These are phyloP conservation scores for Tetrax tetrax DNA, from an alignment of 2,113 vertebrate genomes.

Conservation along the genomic window DNA sequence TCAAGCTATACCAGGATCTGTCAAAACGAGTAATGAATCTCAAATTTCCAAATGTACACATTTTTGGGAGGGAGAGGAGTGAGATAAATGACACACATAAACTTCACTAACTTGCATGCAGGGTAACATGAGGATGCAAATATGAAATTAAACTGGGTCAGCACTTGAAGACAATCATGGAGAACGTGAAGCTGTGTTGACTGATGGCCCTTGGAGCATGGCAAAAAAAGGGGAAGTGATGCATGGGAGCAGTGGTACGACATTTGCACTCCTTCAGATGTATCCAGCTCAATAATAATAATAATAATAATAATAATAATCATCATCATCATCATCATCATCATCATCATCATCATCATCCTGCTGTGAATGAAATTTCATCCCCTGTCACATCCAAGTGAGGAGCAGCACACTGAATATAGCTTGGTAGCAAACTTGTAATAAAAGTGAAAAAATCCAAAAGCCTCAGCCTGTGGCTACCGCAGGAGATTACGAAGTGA, in stretches of 20 bases:
- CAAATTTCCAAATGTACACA: neutral
- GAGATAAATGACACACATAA: constrained; percentile 3
- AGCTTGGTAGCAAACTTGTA: neutral
- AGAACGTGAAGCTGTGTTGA: neutral
- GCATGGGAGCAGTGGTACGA: neutral
- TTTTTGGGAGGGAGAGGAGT: neutral
- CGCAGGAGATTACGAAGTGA: neutral
- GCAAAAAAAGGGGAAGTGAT: neutral
- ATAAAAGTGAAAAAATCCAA: neutral
- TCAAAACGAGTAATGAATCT: constrained; percentile 27
- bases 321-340: too few relatives aligned
- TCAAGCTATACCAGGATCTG: neutral
- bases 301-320: neutral
- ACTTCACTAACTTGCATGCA: neutral
- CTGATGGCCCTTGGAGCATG: neutral
- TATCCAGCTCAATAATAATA: neutral
- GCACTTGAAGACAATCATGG: neutral
- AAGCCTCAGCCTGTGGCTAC: neutral
- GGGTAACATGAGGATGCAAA: constrained; percentile 7
- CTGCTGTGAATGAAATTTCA: neutral
- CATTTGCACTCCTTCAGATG: neutral
- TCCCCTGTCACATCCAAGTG: neutral
- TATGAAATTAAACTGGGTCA: neutral
- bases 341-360: too few relatives aligned
- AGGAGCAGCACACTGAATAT: neutral